Conservation (phyloP, 2,797 vertebrate species). For the Clarias fuscus region DNA sequence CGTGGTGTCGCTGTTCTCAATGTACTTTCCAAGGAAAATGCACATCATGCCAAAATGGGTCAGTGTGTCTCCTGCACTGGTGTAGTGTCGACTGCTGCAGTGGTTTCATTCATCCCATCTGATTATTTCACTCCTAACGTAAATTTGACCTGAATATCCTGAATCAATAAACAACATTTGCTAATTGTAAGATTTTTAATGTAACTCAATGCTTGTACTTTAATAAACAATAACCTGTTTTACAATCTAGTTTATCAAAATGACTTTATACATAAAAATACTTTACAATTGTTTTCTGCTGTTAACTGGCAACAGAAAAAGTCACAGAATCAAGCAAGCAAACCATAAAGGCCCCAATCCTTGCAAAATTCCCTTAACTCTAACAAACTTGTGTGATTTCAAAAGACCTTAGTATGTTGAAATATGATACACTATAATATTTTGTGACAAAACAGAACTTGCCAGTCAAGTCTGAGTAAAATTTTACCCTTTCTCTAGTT, state of each 20-base stretch:
- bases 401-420: neutral
- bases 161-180: neutral
- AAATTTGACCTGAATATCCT: neutral
- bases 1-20: constrained; percentile 30
- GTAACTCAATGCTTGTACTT: no score
- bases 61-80: constrained; percentile 37
- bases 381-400: neutral
- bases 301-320: neutral
- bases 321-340: neutral
- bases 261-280: neutral
- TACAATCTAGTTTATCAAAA: neutral
- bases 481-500: neutral
- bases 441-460: neutral
- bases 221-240: neutral
- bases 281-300: neutral
- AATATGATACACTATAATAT: neutral
- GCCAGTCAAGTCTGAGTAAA: neutral
- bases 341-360: neutral
- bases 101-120: constrained; percentile 20
- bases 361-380: neutral
- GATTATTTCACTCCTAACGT: constrained; percentile 12
- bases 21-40: neutral
- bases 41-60: constrained; percentile 44
- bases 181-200: neutral
- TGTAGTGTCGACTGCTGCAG: neutral